phyloP scores from a whole-genome alignment of 2,888 invertebrate genomes.

The Miltochrista miniata region DNA sequence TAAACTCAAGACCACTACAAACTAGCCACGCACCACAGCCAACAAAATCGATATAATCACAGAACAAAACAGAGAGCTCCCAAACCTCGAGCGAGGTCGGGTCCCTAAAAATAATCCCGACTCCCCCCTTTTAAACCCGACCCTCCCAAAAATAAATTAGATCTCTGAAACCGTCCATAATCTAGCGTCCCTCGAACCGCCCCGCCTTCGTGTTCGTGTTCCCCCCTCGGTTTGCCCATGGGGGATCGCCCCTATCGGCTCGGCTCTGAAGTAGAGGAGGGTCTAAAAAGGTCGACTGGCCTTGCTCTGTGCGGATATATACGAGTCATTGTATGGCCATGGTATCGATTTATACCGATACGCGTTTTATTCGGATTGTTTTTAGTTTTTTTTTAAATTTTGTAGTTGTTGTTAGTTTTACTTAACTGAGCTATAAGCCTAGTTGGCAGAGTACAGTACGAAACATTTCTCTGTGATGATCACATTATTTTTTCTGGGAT shows the following conservation, averaged over 20 bases:
- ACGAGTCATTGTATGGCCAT: conserved; percentile 36
- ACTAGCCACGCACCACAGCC: not conserved
- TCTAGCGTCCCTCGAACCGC: conserved; percentile 47
- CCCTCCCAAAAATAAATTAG: conserved; percentile 68
- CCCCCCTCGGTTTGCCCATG: conserved; percentile 60
- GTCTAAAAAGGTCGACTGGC: conserved; percentile 60
- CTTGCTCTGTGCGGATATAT: conserved; percentile 37
- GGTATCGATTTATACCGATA: conserved; percentile 39
- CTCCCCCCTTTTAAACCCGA: conserved; percentile 40
- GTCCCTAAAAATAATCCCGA: conserved; percentile 41
- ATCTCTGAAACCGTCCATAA: conserved; percentile 59
- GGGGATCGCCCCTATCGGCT: conserved; percentile 53
- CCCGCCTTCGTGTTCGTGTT: too few relatives aligned
- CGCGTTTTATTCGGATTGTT: not conserved
- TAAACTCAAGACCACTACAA: too few relatives aligned
- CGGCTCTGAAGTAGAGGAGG: conserved; percentile 60
- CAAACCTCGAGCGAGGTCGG: conserved; percentile 29
- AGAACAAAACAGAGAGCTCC: conserved; percentile 12
- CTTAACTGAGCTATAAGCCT: too few relatives aligned
- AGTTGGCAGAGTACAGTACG: too few relatives aligned
- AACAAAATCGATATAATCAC: conserved; percentile 5
- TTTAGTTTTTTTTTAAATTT: not conserved
- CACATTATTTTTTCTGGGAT: too few relatives aligned
- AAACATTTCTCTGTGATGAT: too few relatives aligned
- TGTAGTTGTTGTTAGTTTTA: too few relatives aligned